Base-by-base conservation (phyloP, 2,113 vertebrate species). In the Dicaeum eximium region DNA sequence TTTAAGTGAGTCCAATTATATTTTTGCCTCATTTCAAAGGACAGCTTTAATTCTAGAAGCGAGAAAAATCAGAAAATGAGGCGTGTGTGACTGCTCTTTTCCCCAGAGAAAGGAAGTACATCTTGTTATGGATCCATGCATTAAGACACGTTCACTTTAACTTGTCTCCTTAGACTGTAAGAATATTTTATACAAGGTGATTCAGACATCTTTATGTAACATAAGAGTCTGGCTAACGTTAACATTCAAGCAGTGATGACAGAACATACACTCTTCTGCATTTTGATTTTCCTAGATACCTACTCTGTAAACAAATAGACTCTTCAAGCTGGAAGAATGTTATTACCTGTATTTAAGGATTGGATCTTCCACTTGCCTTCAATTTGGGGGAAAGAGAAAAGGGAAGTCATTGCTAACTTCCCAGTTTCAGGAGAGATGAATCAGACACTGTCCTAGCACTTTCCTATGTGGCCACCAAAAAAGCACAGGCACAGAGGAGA, bases 1-100 rank as follows among this genome's bases (percentile, higher is more conserved):
- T 30, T 4, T 58, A 74, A 77, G 64, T 67, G 0, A 74, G 33
- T 47, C 13, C 30, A 51, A 51, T 30, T 81, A 50, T 88, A 54
- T 42, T 91, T 93, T 86, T 91, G 9, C 30, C 25, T 45, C 23
- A 66, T 95, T 91, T 87, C 57, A 92, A 93, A 94, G 21, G 72
- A 64, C 15, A 81, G 48, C 54, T 80, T 69, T 21, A 44, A 82
- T 71, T 82, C 80, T 42, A 79, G 27, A 35, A 79, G 42, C 1
- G 2, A 91, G 38, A 80, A 89, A 91, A 70, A 48, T 62, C 56
- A 60, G 62, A 92, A 95, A 72, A 78, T 54, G 8, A 80, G 30
- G 22, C 42, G 12, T 22, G 4, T 71, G 31, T 60, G n/a, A 77
- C 45, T 77, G 37, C 35, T 66, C 8, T 31, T 74, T 93, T 78